Base-by-base conservation (phyloP, 1,140 invertebrate genomes). In the Zaprionus inermis region DNA sequence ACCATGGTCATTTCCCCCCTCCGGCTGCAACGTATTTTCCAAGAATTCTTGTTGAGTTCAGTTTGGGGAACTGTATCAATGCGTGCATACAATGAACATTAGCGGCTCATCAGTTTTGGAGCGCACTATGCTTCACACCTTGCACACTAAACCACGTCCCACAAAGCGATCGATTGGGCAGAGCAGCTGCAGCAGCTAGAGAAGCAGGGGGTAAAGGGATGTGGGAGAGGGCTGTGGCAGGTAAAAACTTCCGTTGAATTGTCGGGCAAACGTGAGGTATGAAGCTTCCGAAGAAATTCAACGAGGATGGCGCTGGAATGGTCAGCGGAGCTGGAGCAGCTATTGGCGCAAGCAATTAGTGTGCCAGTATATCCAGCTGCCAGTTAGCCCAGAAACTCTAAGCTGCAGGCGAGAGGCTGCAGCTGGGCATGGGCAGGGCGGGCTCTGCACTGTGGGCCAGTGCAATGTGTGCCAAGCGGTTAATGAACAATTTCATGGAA, bases 401-500 rank as follows among this genome's bases (percentile, higher is more conserved):
- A n/a, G n/a, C n/a, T n/a, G n/a, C n/a, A n/a, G n/a, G n/a, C n/a
- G n/a, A n/a, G n/a, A n/a, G n/a, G n/a, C n/a, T n/a, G n/a, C n/a
- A n/a, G n/a, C n/a, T 52, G 59, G 28, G 49, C n/a, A 36, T n/a
- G 34, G 34, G 34, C 12, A 14, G 12, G 34, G 14, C 6, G 14
- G 14, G n/a, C 36, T 6, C 12, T 12, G 36, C 14, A 16, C 38
- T 44, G n/a, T 44, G 38, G n/a, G 38, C 38, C 16, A 44, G 38
- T 44, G 83, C 79, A 78, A 88, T 88, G 84, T 88, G 84, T 88
- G 84, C 84, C 84, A 89, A 88, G 84, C 80, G 84, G 84, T 89
- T 88, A 88, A 88, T 88, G 84, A 89, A 88, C 84, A 88, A 88
- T 88, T 88, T 88, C 84, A 88, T 89, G 84, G 84, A 88, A 88